Evolutionary conservation across 2,888 invertebrate species (phyloP), one percentile per base, ranked within the genome.

Genomic region (Leucozona laternaria): DNA sequence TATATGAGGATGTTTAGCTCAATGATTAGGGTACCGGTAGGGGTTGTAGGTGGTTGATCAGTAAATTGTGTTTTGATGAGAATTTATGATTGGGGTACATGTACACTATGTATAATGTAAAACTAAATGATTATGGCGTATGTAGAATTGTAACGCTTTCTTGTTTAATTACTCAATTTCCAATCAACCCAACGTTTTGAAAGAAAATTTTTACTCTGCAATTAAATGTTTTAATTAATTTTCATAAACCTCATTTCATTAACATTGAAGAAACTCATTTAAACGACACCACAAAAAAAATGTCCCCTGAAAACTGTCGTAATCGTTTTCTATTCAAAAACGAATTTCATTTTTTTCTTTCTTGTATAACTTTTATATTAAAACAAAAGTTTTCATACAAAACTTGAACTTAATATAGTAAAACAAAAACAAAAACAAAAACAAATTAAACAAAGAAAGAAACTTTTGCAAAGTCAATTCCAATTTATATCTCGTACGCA

Each of bases 401-500:
- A 55, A 55, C n/a, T 55, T 10, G 10, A 31, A 31, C 8, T 55
- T 28, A 55, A 55, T 55, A 31, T 31, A 7, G 0, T 1, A 31
- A 15, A 25, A 31, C 31, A 25, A 1, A 62, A 25, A n/a, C n/a
- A n/a, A n/a, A n/a, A n/a, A n/a, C n/a, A n/a, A n/a, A n/a, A n/a
- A n/a, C n/a, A 40, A 28, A 11, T 25, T 34, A 20, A 50, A 22
- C 40, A 73, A 72, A 57, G 55, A 58, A 37, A 58, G 20, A 37
- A 73, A 79, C 57, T 57, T 57, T 40, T 22, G 4, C n/a, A 40
- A 58, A 57, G 66, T 75, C 79, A 73, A 70, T 70, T 64, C 11
- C 71, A 81, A 77, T 71, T 77, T 70, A 55, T 45, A 71, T 34
- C 50, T 15, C 28, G 48, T 37, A 57, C 40, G 22, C 58, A 81